Percentiles rank a stretch among this genome's conserved stretches.
Conservation (phyloP, 1,140 invertebrate species). For the Neodiprion fabricii region DNA sequence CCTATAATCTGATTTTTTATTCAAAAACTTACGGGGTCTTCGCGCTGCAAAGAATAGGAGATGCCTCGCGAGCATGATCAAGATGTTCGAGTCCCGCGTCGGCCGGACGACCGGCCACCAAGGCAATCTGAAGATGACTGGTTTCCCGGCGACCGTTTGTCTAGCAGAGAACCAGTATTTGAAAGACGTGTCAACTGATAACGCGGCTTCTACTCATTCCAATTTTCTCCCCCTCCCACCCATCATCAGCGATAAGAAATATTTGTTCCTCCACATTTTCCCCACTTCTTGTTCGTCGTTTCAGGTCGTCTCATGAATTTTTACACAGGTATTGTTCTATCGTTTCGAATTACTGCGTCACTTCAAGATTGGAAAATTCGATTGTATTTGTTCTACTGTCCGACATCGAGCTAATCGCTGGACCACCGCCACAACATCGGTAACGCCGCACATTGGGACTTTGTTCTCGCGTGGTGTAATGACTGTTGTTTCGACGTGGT, state of each 20-base stretch:
- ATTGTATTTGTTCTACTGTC: no score
- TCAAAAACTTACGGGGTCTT: slow-evolving; percentile 49
- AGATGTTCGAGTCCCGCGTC: slow-evolving; percentile 8
- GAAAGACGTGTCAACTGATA: not conserved
- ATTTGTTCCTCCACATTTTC: no score
- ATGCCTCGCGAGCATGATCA: slow-evolving; percentile 54
- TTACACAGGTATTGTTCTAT: no score
- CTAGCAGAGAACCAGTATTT: slow-evolving; percentile 33
- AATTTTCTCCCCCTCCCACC: no score
- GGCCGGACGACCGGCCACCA: slow-evolving; percentile 17
- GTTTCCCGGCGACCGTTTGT: slow-evolving; percentile 48
- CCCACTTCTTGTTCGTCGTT: no score
- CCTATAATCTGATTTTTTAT: not conserved
- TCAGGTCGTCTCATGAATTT: no score
- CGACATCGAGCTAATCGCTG: no score
- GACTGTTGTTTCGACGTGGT: not conserved
- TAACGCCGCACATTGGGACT: not conserved
- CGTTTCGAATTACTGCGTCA: no score
- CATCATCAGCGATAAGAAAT: no score
- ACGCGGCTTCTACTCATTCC: not conserved
- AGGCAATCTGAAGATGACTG: slow-evolving; percentile 16
- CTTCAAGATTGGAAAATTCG: no score
- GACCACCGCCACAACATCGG: no score
- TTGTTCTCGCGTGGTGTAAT: not conserved
- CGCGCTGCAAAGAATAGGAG: slow-evolving; percentile 55